Conservation (phyloP, 1,140 invertebrate species). For the Hestina assimilis region DNA sequence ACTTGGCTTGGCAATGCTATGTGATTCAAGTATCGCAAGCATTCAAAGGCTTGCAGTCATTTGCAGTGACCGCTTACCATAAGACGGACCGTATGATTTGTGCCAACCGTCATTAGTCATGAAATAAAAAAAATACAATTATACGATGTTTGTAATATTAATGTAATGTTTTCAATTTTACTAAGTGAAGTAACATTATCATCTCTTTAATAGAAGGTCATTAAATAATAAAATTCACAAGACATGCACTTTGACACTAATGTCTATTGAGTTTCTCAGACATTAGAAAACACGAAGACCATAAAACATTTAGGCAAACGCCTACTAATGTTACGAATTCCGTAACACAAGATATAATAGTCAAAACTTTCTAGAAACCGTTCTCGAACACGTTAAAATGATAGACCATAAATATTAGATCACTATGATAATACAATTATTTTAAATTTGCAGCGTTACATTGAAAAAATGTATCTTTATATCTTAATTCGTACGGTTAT, state of each 20-base stretch:
- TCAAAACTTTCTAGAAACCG: constrained; percentile 9
- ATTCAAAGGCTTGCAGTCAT: no score
- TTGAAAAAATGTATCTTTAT: constrained; percentile 30
- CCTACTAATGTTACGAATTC: constrained; percentile 27
- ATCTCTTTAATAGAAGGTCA: constrained; percentile 12
- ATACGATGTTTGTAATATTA: no score
- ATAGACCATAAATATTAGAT: constrained; percentile 1
- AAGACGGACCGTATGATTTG: no score
- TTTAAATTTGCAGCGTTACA: constrained; percentile 49
- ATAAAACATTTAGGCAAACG: constrained; percentile 43
- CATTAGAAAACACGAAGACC: constrained; percentile 45
- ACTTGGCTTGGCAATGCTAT: no score
- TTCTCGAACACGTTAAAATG: background rate
- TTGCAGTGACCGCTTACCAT: no score
- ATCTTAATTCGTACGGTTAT: constrained; percentile 48
- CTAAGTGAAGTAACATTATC: no score
- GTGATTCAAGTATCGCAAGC: no score
- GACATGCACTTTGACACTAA: constrained; percentile 39
- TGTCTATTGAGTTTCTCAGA: constrained; percentile 32
- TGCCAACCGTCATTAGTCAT: no score
- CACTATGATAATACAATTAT: constrained; percentile 46
- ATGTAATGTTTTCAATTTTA: no score
- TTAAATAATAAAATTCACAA: constrained; percentile 26
- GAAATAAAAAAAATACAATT: no score
- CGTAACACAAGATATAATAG: constrained; percentile 1